phyloP scores from a whole-genome alignment of 2,797 vertebrate genomes.

The Pagetopsis macropterus region DNA sequence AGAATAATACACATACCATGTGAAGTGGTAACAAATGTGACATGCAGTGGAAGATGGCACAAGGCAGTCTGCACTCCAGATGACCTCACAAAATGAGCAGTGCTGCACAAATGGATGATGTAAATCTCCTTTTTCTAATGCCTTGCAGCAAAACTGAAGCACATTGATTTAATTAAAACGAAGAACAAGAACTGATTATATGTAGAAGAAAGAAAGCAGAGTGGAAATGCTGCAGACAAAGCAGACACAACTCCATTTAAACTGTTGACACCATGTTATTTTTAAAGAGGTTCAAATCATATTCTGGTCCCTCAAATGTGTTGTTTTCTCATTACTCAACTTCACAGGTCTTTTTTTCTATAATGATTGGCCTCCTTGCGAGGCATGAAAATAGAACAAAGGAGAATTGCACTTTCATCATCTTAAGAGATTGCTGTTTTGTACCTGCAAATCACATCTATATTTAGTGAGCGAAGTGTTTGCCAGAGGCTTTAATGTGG shows the following conservation, averaged over 20 bases:
- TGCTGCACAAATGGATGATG: slow-evolving; percentile 56
- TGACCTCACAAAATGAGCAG: slow-evolving; percentile 65
- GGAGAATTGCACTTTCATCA: slow-evolving; percentile 67
- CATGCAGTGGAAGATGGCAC: slow-evolving; percentile 41
- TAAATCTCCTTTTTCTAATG: slow-evolving; percentile 56
- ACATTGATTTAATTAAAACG: slow-evolving; percentile 53
- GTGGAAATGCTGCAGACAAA: slow-evolving; percentile 41
- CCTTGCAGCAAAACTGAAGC: slow-evolving; percentile 55
- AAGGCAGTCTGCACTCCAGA: slow-evolving; percentile 47
- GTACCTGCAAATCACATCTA: slow-evolving; percentile 70
- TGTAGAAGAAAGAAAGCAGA: slow-evolving; percentile 22
- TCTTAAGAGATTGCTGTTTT: slow-evolving; percentile 61
- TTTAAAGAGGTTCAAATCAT: slow-evolving; percentile 57
- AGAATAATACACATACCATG: slow-evolving; percentile 23
- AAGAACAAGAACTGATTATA: slow-evolving; percentile 47
- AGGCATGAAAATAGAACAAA: slow-evolving; percentile 75
- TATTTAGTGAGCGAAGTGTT: slow-evolving; percentile 68
- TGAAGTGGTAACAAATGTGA: slow-evolving; percentile 25
- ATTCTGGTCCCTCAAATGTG: slow-evolving; percentile 56
- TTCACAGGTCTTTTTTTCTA: slow-evolving; percentile 39
- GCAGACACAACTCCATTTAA: slow-evolving; percentile 55
- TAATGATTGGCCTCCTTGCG: slow-evolving; percentile 49
- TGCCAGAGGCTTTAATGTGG: slow-evolving; percentile 61
- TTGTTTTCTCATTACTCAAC: slow-evolving; percentile 70
- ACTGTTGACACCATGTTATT: slow-evolving; percentile 55